phyloP scores from a whole-genome alignment of 1,140 invertebrate genomes.

The Oryctes rhinoceros region DNA sequence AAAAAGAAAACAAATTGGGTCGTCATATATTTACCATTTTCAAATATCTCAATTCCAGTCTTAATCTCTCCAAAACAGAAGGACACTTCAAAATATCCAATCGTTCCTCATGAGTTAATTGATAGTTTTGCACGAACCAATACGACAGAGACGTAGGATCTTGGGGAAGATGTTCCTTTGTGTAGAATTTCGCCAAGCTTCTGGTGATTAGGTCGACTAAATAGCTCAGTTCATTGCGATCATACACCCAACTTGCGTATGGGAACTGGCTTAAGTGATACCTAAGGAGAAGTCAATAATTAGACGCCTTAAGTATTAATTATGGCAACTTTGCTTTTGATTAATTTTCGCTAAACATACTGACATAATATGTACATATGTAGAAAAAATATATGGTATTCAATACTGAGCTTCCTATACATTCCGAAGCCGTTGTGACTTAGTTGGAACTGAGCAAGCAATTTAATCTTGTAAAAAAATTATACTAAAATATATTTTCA shows the following conservation, averaged over 20 bases:
- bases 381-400: no score
- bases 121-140: conserved; percentile 60
- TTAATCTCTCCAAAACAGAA: conserved; percentile 55
- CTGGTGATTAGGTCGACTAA: conserved; percentile 53
- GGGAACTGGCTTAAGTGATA: conserved; percentile 56
- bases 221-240: conserved; percentile 56
- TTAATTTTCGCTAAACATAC: no score
- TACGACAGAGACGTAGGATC: conserved; percentile 58
- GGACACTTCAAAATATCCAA: conserved; percentile 53
- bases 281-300: conserved; percentile 40
- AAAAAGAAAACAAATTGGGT: not conserved
- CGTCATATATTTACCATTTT: conserved; percentile 47
- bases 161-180: conserved; percentile 54
- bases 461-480: no score
- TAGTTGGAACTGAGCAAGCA: no score
- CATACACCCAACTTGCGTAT: conserved; percentile 55
- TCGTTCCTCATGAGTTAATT: conserved; percentile 56
- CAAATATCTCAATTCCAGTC: conserved; percentile 52
- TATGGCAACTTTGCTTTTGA: no score
- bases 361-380: no score
- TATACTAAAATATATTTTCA: no score
- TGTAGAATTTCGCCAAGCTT: conserved; percentile 52
- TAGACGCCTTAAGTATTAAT: not conserved
- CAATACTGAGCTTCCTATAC: no score
- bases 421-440: no score